These are phyloP conservation scores for Paramuricea clavata DNA, from an alignment of 92 coral and sea anemone genomes.

Conservation along the genomic window DNA sequence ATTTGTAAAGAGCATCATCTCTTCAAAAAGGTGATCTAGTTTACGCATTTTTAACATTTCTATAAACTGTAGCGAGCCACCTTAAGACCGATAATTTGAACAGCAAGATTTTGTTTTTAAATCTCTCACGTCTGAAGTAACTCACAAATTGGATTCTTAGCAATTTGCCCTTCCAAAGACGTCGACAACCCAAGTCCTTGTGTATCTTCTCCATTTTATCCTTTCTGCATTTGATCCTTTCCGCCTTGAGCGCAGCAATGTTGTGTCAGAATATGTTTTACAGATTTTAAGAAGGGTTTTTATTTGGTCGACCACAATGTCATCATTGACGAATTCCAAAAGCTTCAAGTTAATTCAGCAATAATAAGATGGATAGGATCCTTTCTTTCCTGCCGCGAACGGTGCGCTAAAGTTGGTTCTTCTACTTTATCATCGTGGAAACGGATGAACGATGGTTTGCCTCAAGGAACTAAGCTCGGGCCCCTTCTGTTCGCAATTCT, in stretches of 20 bases:
- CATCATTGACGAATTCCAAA: not conserved
- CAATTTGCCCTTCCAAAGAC: slow-evolving; percentile 16
- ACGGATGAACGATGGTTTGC: not conserved
- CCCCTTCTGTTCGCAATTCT: not conserved
- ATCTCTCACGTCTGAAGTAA: not conserved
- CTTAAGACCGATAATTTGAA: slow-evolving; percentile 60
- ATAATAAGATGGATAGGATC: not conserved
- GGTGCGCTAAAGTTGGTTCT: not conserved
- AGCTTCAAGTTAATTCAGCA: not conserved
- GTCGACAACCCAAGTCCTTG: slow-evolving; percentile 46
- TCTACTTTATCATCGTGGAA: not conserved
- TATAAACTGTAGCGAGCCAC: no score
- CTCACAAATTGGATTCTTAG: slow-evolving; percentile 39
- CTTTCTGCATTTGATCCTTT: slow-evolving; percentile 22
- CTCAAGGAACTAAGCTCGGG: not conserved
- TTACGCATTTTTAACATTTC: no score
- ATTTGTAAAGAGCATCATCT: no score
- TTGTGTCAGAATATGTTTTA: slow-evolving; percentile 30
- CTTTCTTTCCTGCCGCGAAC: not conserved
- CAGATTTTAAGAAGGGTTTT: slow-evolving; percentile 28
- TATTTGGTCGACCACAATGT: slow-evolving; percentile 38
- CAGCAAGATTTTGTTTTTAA: not conserved
- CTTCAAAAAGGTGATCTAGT: no score
- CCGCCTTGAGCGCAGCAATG: no score
- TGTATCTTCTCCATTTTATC: slow-evolving; percentile 31